Percentiles rank a stretch among this genome's conserved stretches.
phyloP scores from a whole-genome alignment of 2,113 vertebrate species.

The Pseudois nayaur region DNA sequence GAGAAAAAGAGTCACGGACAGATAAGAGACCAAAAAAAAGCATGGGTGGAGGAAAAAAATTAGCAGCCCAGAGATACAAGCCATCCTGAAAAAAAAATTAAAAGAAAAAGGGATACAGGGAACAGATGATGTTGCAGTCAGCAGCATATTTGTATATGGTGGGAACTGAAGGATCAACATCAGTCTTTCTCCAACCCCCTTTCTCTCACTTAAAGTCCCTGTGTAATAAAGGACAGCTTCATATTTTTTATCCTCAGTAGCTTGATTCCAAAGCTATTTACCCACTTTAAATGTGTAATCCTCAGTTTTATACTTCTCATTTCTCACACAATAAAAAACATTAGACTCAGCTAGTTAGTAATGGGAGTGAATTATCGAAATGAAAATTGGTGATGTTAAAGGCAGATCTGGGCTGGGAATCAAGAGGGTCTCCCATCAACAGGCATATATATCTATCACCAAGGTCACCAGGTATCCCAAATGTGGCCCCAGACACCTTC shows the following conservation, averaged over 20 bases:
- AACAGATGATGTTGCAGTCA: accelerated
- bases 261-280: background rate
- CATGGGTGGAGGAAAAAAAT: background rate
- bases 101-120: background rate
- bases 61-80: background rate
- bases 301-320: background rate
- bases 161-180: background rate
- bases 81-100: background rate
- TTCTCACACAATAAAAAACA: background rate
- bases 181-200: background rate
- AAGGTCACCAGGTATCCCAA: background rate
- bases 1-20: background rate
- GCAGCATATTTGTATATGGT: background rate
- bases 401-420: background rate
- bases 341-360: background rate
- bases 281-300: background rate
- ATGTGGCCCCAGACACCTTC: background rate
- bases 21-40: background rate
- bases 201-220: background rate
- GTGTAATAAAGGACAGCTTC: background rate
- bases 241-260: background rate
- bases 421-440: background rate
- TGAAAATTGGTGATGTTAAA: background rate
- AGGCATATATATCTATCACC: background rate
- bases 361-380: background rate